Base-by-base conservation (phyloP, 2,113 vertebrate species). In the Tangachromis dhanisi region DNA sequence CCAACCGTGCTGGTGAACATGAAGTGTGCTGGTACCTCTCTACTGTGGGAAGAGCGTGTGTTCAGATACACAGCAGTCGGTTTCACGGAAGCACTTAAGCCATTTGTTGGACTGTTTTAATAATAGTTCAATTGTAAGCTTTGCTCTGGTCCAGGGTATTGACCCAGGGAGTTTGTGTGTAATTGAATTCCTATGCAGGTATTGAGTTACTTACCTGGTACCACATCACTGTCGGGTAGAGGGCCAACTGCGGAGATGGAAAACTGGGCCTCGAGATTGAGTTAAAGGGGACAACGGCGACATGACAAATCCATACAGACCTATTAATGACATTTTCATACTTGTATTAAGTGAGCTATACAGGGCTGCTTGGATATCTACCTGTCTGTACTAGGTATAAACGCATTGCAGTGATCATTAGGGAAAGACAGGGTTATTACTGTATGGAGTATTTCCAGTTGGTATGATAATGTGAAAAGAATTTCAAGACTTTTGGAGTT, bases 81-180 rank as follows among this genome's bases (percentile, higher is more conserved):
- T 93, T 88, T 88, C 55, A 76, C 81, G 83, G 85, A 89, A 91
- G 90, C 92, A 91, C 92, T 93, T 90, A 95, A 95, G 93, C 93
- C 94, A 94, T 96, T 93, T 21, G n/a, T 89, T 86, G 93, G 92
- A 93, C 93, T 90, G 83, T 93, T 95, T 92, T 94, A 90, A 66
- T 24, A 90, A 90, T 12, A 81, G 86, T 90, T 76, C 89, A 83
- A 61, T 63, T 66, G 87, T 83, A 83, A 89, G 89, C 89, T 91
- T 90, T 86, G 82, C 90, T 92, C 91, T 89, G 90, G 89, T 90
- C 81, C 84, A 42, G 82, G 85, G 81, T 89, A 29, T 59, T 73
- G 83, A 89, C 87, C 86, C 86, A 81, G 88, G 85, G 90, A 87
- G 86, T 82, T 90, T 92, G 92, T 88, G 89, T 93, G 86, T 90